Percentiles rank a stretch among this genome's conserved stretches.
Evolutionary conservation across 1,140 invertebrate genomes (phyloP).

Genomic region (Apis dorsata): DNA sequence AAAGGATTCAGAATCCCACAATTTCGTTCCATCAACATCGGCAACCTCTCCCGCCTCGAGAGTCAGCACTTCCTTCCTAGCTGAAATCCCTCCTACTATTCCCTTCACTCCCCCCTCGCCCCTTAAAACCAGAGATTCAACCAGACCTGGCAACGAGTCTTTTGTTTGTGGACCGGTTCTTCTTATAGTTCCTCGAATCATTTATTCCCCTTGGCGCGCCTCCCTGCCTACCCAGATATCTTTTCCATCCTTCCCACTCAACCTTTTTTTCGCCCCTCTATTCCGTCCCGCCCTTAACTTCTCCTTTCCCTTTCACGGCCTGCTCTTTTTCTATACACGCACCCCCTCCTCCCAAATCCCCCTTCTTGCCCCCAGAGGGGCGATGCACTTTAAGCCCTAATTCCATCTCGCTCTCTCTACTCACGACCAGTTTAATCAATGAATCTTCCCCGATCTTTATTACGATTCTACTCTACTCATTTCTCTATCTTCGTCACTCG

Average conservation of each 20-base stretch:
- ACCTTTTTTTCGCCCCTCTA: constrained; percentile 40
- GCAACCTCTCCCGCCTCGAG: constrained; percentile 25
- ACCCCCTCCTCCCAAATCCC: not conserved
- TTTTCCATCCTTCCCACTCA: constrained; percentile 6
- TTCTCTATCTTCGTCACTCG: constrained; percentile 14
- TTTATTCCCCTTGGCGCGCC: constrained; percentile 65
- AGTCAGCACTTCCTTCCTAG: constrained; percentile 56
- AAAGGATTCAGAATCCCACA: constrained; percentile 50
- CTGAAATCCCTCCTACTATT: constrained; percentile 27
- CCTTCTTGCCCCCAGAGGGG: not conserved
- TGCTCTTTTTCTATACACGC: not conserved
- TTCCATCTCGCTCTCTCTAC: constrained; percentile 1
- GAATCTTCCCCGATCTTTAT: constrained; percentile 58
- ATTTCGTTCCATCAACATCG: constrained; percentile 38
- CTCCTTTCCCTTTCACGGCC: not conserved
- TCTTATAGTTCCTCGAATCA: constrained; percentile 72
- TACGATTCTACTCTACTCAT: not conserved
- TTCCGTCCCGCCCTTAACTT: not conserved
- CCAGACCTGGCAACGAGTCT: constrained; percentile 60
- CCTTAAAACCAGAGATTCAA: constrained; percentile 42
- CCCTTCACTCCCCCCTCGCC: constrained; percentile 24
- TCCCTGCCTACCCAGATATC: constrained; percentile 10
- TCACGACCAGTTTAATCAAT: constrained; percentile 48
- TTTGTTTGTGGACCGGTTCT: constrained; percentile 75
- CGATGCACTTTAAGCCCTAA: constrained; percentile 34